phyloP scores from a whole-genome alignment of 2,888 invertebrate genomes.

The Zele albiditarsus region DNA sequence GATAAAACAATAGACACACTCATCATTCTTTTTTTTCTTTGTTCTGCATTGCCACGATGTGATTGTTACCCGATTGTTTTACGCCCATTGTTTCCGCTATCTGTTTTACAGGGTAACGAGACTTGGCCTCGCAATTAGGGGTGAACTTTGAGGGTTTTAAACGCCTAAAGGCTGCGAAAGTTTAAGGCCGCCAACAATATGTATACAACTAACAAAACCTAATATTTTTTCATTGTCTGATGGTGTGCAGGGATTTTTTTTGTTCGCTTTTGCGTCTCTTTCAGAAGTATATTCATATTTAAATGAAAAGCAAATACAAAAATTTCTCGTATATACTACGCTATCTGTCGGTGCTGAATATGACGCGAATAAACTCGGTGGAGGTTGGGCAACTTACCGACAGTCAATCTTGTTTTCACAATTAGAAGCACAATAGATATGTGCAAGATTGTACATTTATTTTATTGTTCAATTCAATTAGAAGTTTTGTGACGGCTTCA shows the following conservation, averaged over 20 bases:
- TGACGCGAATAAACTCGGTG: background rate
- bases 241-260: background rate
- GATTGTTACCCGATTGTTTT: constrained; percentile 61
- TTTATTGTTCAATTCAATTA: background rate
- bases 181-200: constrained; percentile 44
- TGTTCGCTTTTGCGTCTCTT: background rate
- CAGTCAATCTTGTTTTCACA: background rate
- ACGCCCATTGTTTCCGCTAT: constrained; percentile 66
- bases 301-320: background rate
- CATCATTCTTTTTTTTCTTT: constrained; percentile 23
- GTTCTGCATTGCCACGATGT: constrained; percentile 34
- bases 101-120: constrained; percentile 69
- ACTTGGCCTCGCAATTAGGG: constrained; percentile 70
- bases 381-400: background rate
- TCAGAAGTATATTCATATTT: background rate
- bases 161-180: constrained; percentile 70
- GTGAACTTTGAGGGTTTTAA: constrained; percentile 69
- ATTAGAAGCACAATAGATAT: background rate
- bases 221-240: constrained; percentile 1
- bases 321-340: background rate
- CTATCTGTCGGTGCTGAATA: background rate
- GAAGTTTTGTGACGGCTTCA: background rate
- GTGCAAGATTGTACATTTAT: background rate
- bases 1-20: constrained; percentile 21
- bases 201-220: constrained; percentile 9